Evolutionary conservation across 1,140 invertebrate genomes (phyloP).

Genomic region (Dendrolimus kikuchii): DNA sequence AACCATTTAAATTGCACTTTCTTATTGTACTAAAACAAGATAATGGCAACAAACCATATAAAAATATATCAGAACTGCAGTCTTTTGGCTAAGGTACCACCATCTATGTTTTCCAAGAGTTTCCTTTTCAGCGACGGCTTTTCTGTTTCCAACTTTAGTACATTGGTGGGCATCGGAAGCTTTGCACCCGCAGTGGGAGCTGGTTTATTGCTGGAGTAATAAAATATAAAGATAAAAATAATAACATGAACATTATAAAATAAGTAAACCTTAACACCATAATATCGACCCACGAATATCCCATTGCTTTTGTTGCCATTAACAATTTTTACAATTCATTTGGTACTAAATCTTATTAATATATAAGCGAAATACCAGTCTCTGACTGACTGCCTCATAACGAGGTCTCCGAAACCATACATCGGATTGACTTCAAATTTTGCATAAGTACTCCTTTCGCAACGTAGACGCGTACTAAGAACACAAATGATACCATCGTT

Average conservation of each 20-base stretch:
- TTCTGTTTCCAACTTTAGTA: slow-evolving; percentile 73
- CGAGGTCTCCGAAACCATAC: too few relatives aligned
- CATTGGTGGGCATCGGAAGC: slow-evolving; percentile 84
- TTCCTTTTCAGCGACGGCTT: slow-evolving; percentile 84
- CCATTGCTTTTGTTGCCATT: too few relatives aligned
- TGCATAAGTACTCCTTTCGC: too few relatives aligned
- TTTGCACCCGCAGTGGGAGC: slow-evolving; percentile 85
- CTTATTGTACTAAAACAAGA: slow-evolving; percentile 22
- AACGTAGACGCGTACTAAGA: too few relatives aligned
- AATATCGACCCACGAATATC: too few relatives aligned
- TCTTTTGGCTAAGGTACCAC: slow-evolving; percentile 78
- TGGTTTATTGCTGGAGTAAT: slow-evolving; percentile 85
- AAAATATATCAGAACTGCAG: slow-evolving; percentile 72
- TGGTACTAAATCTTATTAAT: too few relatives aligned
- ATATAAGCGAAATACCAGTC: too few relatives aligned
- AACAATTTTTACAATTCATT: too few relatives aligned
- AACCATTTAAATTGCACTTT: slow-evolving; percentile 30
- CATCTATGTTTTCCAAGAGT: slow-evolving; percentile 79
- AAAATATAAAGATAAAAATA: neutral
- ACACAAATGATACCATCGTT: too few relatives aligned
- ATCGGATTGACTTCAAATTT: too few relatives aligned
- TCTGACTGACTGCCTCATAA: too few relatives aligned
- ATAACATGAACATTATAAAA: slow-evolving; percentile 5
- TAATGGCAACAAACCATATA: neutral
- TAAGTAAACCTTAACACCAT: too few relatives aligned